These are phyloP conservation scores for Aselliscus stoliczkanus DNA, from an alignment of 2,797 vertebrate genomes.

Conservation along the genomic window DNA sequence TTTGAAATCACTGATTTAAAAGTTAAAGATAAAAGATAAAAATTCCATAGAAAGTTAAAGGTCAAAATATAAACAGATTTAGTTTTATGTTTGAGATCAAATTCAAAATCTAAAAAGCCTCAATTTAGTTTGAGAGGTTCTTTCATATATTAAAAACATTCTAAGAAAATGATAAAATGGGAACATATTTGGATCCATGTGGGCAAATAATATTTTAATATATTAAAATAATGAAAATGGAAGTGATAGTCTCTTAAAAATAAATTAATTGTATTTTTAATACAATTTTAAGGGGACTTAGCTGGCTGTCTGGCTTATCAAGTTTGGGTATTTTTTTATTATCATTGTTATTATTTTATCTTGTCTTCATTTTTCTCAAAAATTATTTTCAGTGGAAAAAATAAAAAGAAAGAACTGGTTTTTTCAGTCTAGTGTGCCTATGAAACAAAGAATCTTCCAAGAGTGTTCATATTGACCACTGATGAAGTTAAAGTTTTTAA, in stretches of 20 bases:
- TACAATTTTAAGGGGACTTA: neutral
- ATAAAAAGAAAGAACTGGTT: neutral
- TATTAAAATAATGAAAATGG: neutral
- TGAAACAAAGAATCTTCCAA: neutral
- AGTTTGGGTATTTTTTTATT: neutral
- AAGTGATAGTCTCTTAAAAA: neutral
- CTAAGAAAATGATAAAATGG: neutral
- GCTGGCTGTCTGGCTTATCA: neutral
- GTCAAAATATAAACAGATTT: neutral
- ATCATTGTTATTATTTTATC: neutral
- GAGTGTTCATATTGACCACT: neutral
- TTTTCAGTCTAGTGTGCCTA: neutral
- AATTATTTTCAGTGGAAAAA: neutral
- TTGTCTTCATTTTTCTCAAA: neutral
- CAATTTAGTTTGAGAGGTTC: neutral
- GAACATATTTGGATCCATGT: neutral
- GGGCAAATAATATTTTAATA: neutral
- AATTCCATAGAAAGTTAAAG: neutral
- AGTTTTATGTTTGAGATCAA: neutral
- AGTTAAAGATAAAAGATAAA: neutral
- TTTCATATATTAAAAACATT: neutral
- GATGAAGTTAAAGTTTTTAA: neutral
- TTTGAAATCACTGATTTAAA: neutral
- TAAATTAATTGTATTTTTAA: neutral
- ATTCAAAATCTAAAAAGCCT: neutral